Conservation (phyloP, 2,888 invertebrate genomes). For the Notodromas monacha region DNA sequence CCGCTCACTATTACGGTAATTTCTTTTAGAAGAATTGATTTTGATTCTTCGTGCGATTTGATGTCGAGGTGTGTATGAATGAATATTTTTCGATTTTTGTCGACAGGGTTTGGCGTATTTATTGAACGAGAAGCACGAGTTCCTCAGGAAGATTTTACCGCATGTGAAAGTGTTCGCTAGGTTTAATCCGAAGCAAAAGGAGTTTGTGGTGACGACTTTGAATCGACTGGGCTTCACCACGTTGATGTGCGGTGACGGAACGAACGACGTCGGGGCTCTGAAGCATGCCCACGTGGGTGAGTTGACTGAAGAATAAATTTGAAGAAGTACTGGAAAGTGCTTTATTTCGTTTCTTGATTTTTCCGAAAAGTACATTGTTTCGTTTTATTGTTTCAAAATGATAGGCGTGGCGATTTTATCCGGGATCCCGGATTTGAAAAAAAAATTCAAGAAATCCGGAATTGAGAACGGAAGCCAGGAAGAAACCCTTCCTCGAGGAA, state of each 20-base stretch:
- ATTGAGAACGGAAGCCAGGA: no score
- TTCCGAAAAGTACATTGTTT: no score
- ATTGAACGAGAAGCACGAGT: slow-evolving; percentile 24
- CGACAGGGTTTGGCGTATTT: slow-evolving; percentile 31
- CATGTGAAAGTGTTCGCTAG: slow-evolving; percentile 72
- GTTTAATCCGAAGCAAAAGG: slow-evolving; percentile 95
- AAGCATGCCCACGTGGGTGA: slow-evolving; percentile 77
- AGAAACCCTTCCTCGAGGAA: no score
- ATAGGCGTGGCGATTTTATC: slow-evolving; percentile 7
- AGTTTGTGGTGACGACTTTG: slow-evolving; percentile 59
- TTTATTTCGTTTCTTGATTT: no score
- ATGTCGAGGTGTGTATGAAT: slow-evolving; percentile 9
- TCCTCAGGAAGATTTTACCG: slow-evolving; percentile 39
- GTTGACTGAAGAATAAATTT: slow-evolving; percentile 7
- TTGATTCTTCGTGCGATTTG: slow-evolving; percentile 8
- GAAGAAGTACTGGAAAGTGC: no score
- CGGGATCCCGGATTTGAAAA: not conserved
- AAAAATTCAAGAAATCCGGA: no score
- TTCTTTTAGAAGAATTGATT: no score
- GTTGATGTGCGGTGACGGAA: slow-evolving; percentile 98
- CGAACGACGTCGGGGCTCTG: slow-evolving; percentile 92
- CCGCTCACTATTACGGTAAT: no score
- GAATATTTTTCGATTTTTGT: slow-evolving; percentile 9
- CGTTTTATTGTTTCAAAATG: no score
- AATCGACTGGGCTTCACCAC: slow-evolving; percentile 60